Conservation (phyloP, 2,888 invertebrate genomes). For the Plebejus melissa region DNA sequence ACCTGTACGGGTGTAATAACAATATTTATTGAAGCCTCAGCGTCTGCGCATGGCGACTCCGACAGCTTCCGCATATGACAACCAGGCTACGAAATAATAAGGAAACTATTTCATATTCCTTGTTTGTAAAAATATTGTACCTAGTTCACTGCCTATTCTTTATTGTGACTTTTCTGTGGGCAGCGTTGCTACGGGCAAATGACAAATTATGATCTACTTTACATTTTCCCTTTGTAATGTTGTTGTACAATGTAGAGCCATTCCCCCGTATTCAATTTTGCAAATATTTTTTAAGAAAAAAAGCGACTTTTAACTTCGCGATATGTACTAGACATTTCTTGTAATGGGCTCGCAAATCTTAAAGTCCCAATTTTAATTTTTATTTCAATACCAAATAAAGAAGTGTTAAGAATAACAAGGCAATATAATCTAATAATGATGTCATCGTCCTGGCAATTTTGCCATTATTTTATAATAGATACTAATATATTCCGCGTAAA, state of each 20-base stretch:
- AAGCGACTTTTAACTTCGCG: no score
- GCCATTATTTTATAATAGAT: background rate
- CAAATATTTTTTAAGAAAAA: no score
- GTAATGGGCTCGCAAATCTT: background rate
- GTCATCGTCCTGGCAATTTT: background rate
- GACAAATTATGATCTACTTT: background rate
- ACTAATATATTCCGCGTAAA: constrained; percentile 8
- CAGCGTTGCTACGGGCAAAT: background rate
- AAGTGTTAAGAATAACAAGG: background rate
- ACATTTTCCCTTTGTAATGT: background rate
- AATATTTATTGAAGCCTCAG: constrained; percentile 40
- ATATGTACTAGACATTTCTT: background rate
- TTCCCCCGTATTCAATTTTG: no score
- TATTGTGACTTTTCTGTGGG: background rate
- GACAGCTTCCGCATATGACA: constrained; percentile 49
- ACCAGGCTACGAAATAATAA: constrained; percentile 3
- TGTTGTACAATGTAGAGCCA: background rate
- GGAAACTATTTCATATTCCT: background rate
- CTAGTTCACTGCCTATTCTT: background rate
- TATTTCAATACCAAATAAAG: background rate
- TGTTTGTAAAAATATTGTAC: background rate
- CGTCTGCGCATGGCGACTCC: constrained; percentile 38
- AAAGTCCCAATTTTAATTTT: background rate
- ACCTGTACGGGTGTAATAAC: constrained; percentile 40
- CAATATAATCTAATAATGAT: background rate